phyloP scores from a whole-genome alignment of 1,140 invertebrate species.

The Philopotamus ludificatus region DNA sequence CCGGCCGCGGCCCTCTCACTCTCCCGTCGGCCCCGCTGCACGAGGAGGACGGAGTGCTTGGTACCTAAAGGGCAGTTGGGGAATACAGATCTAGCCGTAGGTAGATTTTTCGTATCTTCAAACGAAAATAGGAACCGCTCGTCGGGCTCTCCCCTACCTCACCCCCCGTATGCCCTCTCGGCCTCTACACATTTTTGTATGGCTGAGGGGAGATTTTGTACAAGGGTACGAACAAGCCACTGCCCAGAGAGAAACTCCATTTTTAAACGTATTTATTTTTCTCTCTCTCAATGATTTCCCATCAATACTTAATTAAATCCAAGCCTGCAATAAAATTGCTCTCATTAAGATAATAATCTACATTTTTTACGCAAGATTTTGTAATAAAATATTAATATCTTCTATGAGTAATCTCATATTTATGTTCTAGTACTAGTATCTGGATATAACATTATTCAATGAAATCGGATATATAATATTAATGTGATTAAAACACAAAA shows the following conservation, averaged over 20 bases:
- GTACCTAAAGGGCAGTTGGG: conserved; percentile 22
- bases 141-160: conserved; percentile 12
- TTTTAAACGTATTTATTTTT: no score
- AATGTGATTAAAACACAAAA: no score
- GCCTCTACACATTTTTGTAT: conserved; percentile 14
- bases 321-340: conserved; percentile 10
- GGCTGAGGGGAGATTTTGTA: conserved; percentile 24
- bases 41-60: background rate
- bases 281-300: no score
- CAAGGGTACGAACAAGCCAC: conserved; percentile 6
- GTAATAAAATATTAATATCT: no score
- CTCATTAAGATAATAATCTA: no score
- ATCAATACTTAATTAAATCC: background rate
- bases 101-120: conserved; percentile 32
- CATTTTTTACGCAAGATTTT: no score
- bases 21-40: background rate
- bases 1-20: background rate
- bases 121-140: conserved; percentile 23
- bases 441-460: no score
- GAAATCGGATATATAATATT: no score
- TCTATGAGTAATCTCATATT: no score
- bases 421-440: no score
- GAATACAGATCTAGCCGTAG: conserved; percentile 30
- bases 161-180: conserved; percentile 1
- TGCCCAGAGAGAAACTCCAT: background rate